Base-by-base conservation (phyloP, 2,113 vertebrate genomes). In the Azemiops feae region DNA sequence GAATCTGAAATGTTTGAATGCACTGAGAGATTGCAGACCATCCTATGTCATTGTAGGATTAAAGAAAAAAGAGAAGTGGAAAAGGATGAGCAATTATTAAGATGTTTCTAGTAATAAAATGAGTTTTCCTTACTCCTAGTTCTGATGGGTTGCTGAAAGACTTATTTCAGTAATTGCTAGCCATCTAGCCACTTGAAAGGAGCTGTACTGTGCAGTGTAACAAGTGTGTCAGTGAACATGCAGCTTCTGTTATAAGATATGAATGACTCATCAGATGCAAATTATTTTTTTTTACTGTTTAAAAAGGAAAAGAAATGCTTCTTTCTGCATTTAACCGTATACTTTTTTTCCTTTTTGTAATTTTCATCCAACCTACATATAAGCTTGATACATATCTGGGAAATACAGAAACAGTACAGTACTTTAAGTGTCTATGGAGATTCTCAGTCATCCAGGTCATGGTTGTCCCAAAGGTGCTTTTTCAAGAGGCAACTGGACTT, bases 81-180 rank as follows among this genome's bases (percentile, higher is more conserved):
- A 96, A 93, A 55, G 94, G 85, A 87, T 45, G 34, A 47, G 69
- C 89, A 92, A 57, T 60, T 89, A 53, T 16, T 91, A 92, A 11
- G 53, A 23, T 25, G 89, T 93, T 55, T 54, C 88, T 92, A 64
- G 50, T 60, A 91, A 7, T 55, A 52, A 92, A 93, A 54, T 39
- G 16, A 95, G 25, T 55, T 95, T 55, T 30, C 92, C 34, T 91
- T 91, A 27, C 22, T 93, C 52, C 92, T 22, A 88, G 69, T 74
- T 89, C 43, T 39, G 47, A 91, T 69, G 25, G 85, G 58, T 23
- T 96, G 85, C 85, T 74, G 89, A 89, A 95, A 96, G 45, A 92
- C 91, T n/a, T 92, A 91, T 95, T 95, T 95, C 86, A 54, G 86
- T 94, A 95, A 93, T 89, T 94, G 91, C 92, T 69, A 93, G 64